Percentiles rank a stretch among this genome's conserved stretches.
Evolutionary conservation across 2,797 vertebrate species (phyloP).

Genomic region (Chloroceryle inda): DNA sequence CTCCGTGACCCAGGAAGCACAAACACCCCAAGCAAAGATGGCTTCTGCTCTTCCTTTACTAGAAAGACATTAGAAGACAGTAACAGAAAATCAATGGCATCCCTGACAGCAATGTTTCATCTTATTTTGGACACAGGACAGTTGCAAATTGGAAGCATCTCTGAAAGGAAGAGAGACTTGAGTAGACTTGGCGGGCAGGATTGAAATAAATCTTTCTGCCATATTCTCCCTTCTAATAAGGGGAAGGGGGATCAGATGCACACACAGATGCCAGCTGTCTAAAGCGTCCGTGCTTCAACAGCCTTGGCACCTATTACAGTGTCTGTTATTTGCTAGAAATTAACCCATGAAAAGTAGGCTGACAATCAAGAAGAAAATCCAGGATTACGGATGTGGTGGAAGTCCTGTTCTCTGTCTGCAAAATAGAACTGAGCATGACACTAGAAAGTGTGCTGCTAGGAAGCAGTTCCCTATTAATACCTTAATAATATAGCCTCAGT

Average conservation of each 20-base stretch:
- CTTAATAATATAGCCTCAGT: not conserved
- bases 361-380: not conserved
- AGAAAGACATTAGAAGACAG: not conserved
- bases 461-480: not conserved
- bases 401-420: not conserved
- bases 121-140: not conserved
- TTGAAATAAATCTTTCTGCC: slow-evolving; percentile 31
- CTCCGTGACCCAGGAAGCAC: not conserved
- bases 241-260: not conserved
- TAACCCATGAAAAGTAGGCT: not conserved
- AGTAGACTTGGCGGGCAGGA: not conserved
- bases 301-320: not conserved
- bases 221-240: not conserved
- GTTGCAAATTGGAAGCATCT: not conserved
- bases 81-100: not conserved
- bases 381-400: not conserved
- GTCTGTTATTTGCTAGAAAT: not conserved
- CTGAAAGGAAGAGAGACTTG: not conserved
- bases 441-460: not conserved
- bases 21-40: accelerated
- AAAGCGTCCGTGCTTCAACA: not conserved
- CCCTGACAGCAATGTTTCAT: not conserved
- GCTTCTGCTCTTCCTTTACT: not conserved
- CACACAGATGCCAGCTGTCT: not conserved
- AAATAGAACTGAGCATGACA: not conserved